phyloP scores from a whole-genome alignment of 2,888 invertebrate genomes.

The Gryllus longicercus region DNA sequence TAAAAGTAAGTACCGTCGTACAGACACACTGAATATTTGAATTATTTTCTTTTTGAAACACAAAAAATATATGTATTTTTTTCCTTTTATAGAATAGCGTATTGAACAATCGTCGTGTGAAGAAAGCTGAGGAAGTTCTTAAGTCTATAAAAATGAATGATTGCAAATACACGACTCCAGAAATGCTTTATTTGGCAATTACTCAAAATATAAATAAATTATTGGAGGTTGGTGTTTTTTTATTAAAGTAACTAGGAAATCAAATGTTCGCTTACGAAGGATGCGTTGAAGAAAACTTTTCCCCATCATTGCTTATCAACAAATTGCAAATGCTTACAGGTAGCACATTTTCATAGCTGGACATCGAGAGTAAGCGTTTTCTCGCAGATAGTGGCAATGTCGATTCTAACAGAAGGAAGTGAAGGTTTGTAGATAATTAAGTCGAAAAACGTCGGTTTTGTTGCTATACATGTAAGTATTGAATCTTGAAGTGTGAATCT shows the following conservation, averaged over 20 bases:
- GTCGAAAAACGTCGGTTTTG: conserved; percentile 22
- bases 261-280: neutral
- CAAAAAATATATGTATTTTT: too few species aligned
- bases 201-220: neutral
- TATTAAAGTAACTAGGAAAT: neutral
- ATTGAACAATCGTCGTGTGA: neutral
- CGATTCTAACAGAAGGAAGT: conserved; percentile 52
- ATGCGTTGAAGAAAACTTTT: neutral
- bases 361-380: conserved; percentile 53
- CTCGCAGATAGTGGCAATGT: conserved; percentile 57
- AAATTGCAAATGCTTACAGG: conserved; percentile 34
- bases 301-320: neutral
- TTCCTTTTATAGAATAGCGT: neutral
- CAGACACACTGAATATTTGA: neutral
- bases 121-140: neutral
- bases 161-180: neutral
- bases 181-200: neutral
- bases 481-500: neutral
- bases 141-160: neutral
- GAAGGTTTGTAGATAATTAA: conserved; percentile 45
- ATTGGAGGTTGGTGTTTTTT: too few species aligned
- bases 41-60: conserved; percentile 41
- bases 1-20: conserved; percentile 10
- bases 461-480: neutral
- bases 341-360: conserved; percentile 48